phyloP scores from a whole-genome alignment of 64 coral and sea anemone species.

The Pocillopora damicornis region DNA sequence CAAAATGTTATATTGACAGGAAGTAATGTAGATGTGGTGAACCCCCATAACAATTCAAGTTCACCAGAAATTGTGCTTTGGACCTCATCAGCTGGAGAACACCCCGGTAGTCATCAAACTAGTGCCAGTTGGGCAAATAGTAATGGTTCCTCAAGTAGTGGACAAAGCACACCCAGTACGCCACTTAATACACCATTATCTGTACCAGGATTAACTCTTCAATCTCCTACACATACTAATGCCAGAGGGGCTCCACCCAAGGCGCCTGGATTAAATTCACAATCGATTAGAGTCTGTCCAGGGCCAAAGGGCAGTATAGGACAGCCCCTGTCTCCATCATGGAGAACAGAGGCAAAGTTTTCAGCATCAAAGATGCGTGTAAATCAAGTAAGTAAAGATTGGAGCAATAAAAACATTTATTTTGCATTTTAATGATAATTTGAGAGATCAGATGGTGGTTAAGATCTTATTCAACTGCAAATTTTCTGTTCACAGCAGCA shows the following conservation, averaged over 20 bases:
- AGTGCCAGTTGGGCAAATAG: constrained; percentile 15
- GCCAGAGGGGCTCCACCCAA: neutral
- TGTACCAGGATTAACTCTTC: neutral
- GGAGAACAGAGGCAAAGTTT: constrained; percentile 30
- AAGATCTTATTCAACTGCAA: neutral
- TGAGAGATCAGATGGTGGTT: neutral
- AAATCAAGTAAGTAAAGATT: constrained; percentile 18
- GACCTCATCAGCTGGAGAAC: constrained; percentile 18
- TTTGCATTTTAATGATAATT: too few relatives aligned
- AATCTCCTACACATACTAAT: neutral
- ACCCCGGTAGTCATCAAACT: neutral
- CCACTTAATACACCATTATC: constrained; percentile 36
- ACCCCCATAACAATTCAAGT: constrained; percentile 3
- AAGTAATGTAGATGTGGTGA: constrained; percentile 10
- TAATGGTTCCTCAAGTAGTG: neutral
- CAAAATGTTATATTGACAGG: constrained; percentile 16
- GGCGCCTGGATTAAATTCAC: neutral
- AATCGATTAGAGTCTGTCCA: neutral
- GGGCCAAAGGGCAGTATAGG: neutral
- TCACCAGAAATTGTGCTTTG: constrained; percentile 24
- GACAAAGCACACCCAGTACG: constrained; percentile 16
- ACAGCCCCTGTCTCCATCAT: neutral
- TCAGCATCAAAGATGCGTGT: constrained; percentile 9
- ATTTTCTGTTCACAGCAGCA: neutral
- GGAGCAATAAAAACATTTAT: too few relatives aligned